These are phyloP conservation scores for Mesorhabditis belari DNA, from an alignment of 2,888 invertebrate species.

Conservation along the genomic window DNA sequence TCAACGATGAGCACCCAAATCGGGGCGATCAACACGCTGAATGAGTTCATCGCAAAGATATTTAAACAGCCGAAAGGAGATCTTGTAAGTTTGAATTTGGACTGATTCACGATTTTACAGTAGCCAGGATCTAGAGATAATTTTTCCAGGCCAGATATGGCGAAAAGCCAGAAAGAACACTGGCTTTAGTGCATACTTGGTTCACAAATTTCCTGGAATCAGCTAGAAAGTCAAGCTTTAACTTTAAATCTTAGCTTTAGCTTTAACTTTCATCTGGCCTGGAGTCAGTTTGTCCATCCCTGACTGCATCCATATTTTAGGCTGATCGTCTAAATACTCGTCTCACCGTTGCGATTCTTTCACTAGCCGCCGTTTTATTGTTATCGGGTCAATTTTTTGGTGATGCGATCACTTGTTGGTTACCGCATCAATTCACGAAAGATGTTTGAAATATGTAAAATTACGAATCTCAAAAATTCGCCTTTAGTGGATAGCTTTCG, in stretches of 20 bases:
- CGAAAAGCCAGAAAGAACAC: too few relatives aligned
- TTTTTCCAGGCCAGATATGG: too few relatives aligned
- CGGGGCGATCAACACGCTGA: conserved; percentile 47
- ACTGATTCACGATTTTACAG: too few relatives aligned
- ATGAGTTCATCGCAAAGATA: conserved; percentile 43
- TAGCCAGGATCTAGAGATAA: too few relatives aligned
- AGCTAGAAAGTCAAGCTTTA: background rate
- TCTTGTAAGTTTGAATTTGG: conserved; percentile 32
- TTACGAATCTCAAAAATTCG: background rate
- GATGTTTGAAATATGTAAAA: background rate
- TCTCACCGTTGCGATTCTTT: conserved; percentile 43
- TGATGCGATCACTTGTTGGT: conserved; percentile 50
- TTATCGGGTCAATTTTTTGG: conserved; percentile 48
- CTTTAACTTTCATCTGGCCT: background rate
- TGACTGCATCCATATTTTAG: conserved; percentile 18
- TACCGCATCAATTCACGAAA: conserved; percentile 48
- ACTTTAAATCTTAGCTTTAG: background rate
- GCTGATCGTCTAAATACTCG: conserved; percentile 48
- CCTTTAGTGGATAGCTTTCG: conserved; percentile 29
- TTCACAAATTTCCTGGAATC: too few relatives aligned
- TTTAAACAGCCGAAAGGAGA: conserved; percentile 51
- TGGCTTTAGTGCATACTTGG: too few relatives aligned
- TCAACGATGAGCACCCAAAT: conserved; percentile 38
- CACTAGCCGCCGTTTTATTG: conserved; percentile 40
- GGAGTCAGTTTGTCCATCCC: background rate